Base-by-base conservation (phyloP, 2,888 invertebrate genomes). In the Tethea ocularis region DNA sequence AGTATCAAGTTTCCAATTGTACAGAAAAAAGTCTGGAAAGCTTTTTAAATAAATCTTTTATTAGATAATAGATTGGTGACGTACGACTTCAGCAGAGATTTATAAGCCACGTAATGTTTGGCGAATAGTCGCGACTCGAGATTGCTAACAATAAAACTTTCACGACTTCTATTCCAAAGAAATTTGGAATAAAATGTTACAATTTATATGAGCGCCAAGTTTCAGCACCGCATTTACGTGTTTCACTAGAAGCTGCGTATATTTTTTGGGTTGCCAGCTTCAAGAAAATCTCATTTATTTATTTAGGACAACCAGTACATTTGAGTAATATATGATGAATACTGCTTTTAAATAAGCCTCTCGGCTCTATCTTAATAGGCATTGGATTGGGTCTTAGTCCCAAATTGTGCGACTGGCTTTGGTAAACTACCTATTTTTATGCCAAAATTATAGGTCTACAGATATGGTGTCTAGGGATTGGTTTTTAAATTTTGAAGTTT, bases 141-240 rank as follows among this genome's bases (percentile, higher is more conserved):
- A 46, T 46, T 46, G 46, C 46, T 20, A 20, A 46, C 46, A 46
- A 20, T 54, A 54, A 52, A 52, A 54, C 54, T 54, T 54, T 33
- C 54, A 33, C 54, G 33, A 22, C 33, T 33, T 54, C 54, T 36
- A 33, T 54, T 54, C 20, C 22, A 5, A 4, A 5, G 33, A 33
- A 36, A 54, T 36, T 54, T 36, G 22, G 46, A 36, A 33, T 54
- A 54, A 54, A 54, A 36, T 54, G 54, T 54, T 20, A 54, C 54
- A 54, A 33, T 54, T 54, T 54, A 33, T 54, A 36, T 36, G 54
- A 54, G 22, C 7, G 11, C 33, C 33, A 20, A 33, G 33, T 22
- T 33, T 54, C 33, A 36, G 10, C 11, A 15, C 29, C 29, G 29
- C 33, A 33, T 54, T 33, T 17, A 54, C 33, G 26, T 29, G 33